Conservation (phyloP, 2,888 invertebrate species). For the Apotomis capreana region DNA sequence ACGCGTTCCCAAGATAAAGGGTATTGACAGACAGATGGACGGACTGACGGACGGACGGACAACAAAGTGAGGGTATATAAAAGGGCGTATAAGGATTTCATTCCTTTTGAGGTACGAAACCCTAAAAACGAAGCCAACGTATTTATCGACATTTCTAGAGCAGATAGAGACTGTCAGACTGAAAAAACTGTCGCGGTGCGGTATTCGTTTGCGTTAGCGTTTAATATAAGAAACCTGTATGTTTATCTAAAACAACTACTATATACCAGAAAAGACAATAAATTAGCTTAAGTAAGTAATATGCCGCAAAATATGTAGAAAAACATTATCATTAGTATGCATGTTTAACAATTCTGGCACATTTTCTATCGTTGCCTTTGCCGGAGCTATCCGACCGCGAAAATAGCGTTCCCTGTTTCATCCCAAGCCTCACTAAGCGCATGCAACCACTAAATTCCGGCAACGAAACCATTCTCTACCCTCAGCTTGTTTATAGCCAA, state of each 20-base stretch:
- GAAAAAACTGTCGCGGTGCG: no score
- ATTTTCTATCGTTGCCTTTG: conserved; percentile 15
- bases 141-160: no score
- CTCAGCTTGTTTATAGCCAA: conserved; percentile 39
- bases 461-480: conserved; percentile 32
- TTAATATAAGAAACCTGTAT: neutral
- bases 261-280: neutral
- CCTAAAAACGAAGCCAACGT: no score
- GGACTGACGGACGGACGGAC: no score
- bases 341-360: conserved; percentile 11
- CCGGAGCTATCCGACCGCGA: conserved; percentile 18
- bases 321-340: neutral
- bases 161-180: no score
- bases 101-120: no score
- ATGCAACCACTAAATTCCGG: conserved; percentile 39
- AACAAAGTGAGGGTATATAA: no score
- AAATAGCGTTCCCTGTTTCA: conserved; percentile 19
- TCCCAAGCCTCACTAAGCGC: conserved; percentile 36
- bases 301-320: neutral
- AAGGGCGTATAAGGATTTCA: no score
- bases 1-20: no score
- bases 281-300: neutral
- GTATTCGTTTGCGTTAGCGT: no score
- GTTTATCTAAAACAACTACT: neutral
- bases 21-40: no score